A percentile compares a stretch with the other conserved stretches of the same genome.
Conservation (phyloP, 2,797 vertebrate species). For the Menidia menidia region DNA sequence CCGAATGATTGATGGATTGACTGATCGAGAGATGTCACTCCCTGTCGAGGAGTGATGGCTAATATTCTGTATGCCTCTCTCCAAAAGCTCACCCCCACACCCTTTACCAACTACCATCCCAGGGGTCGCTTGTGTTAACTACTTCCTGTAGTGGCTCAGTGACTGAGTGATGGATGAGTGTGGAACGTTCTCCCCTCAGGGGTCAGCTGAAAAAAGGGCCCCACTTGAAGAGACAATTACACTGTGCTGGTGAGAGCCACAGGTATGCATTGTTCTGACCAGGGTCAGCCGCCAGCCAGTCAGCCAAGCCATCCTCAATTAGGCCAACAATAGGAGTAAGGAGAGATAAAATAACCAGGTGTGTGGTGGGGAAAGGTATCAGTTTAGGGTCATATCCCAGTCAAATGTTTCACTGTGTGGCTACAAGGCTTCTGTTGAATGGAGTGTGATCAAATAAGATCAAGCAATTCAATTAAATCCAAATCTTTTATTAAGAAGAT, state of each 20-base stretch:
- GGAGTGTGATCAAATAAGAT: conserved; percentile 18
- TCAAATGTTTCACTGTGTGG: conserved; percentile 63
- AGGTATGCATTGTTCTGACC: conserved; percentile 82
- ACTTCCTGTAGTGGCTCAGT: conserved; percentile 79
- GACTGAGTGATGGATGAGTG: conserved; percentile 81
- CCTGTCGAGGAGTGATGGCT: conserved; percentile 54
- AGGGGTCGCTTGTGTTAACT: conserved; percentile 78
- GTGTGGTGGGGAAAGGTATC: conserved; percentile 75
- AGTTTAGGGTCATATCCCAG: conserved; percentile 78
- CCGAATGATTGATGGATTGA: conserved; percentile 59
- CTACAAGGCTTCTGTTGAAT: conserved; percentile 14
- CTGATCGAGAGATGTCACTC: conserved; percentile 63
- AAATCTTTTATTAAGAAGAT: conserved; percentile 12
- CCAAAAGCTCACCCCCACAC: conserved; percentile 41
- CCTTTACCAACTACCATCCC: conserved; percentile 49
- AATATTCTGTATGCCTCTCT: conserved; percentile 51
- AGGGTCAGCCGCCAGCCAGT: conserved; percentile 76
- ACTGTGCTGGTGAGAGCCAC: conserved; percentile 72
- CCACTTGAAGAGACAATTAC: conserved; percentile 79
- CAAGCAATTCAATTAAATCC: conserved; percentile 15
- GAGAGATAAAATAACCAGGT: conserved; percentile 82
- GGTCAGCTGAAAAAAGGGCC: conserved; percentile 62
- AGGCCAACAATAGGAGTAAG: conserved; percentile 69
- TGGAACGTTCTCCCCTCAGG: conserved; percentile 63
- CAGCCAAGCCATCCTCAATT: conserved; percentile 68